Percentiles rank a stretch among this genome's conserved stretches.
Conservation (phyloP, 2,888 invertebrate genomes). For the Nymphalis urticae region DNA sequence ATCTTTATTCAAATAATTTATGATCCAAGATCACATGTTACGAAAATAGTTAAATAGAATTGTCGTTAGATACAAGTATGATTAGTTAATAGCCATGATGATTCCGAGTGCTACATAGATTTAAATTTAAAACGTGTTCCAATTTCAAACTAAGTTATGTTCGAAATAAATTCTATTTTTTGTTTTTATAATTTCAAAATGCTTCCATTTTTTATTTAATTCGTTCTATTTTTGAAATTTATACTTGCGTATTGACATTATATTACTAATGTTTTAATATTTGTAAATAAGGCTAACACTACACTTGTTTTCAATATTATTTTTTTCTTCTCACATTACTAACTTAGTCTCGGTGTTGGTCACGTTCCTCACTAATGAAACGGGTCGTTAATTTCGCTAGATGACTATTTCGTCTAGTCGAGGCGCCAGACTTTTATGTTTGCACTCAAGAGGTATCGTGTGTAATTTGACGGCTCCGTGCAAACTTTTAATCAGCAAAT, state of each 20-base stretch:
- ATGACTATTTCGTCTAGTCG: conserved; percentile 60
- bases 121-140: conserved; percentile 25
- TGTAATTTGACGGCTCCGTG: conserved; percentile 4
- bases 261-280: neutral
- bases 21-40: conserved; percentile 30
- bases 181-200: no score
- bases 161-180: no score
- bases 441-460: conserved; percentile 13
- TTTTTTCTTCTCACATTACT: conserved; percentile 2
- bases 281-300: no score
- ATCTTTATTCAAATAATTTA: conserved; percentile 31
- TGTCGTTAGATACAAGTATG: conserved; percentile 18
- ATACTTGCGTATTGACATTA: neutral
- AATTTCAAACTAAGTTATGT: conserved; percentile 17
- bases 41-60: conserved; percentile 37
- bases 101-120: conserved; percentile 35
- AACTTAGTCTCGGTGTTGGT: conserved; percentile 26
- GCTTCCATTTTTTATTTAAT: no score
- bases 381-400: conserved; percentile 61
- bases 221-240: neutral
- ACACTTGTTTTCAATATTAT: neutral
- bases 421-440: conserved; percentile 46
- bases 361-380: conserved; percentile 55
- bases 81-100: conserved; percentile 37
- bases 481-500: conserved; percentile 4